A percentile compares a stretch with the other conserved stretches of the same genome.
These are phyloP conservation scores for Anadara kagoshimensis DNA, from an alignment of 1,140 invertebrate species.

Conservation along the genomic window DNA sequence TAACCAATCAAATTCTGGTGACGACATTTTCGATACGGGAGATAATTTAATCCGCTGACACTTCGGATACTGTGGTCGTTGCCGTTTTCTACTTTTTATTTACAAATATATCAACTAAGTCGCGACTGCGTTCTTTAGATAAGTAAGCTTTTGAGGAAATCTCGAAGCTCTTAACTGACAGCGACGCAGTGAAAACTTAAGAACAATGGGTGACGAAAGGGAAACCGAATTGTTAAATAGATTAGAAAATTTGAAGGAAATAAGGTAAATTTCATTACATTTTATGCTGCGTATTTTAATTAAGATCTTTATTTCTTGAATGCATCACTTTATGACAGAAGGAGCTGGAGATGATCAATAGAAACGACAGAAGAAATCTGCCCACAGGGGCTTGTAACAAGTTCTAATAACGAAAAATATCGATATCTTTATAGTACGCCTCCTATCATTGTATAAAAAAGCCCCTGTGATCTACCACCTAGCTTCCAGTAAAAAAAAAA, in stretches of 20 bases:
- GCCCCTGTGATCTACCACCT: neutral
- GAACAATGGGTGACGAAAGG: conserved; percentile 21
- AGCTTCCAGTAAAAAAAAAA: neutral
- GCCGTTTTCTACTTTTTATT: no score
- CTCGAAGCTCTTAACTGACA: no score
- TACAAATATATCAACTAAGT: no score
- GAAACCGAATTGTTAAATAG: conserved; percentile 22
- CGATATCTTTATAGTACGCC: no score
- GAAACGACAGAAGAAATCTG: neutral
- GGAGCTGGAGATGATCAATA: neutral
- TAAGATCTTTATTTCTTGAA: neutral
- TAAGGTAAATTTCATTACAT: neutral
- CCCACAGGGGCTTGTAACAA: neutral
- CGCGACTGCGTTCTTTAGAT: no score
- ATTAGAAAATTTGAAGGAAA: conserved; percentile 25
- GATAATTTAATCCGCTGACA: no score
- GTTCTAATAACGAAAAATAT: no score
- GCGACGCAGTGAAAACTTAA: neutral
- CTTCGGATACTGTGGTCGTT: no score
- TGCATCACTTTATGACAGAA: neutral
- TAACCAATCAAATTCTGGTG: no score
- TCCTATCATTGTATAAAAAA: neutral
- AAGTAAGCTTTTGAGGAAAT: no score
- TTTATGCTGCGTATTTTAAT: neutral
- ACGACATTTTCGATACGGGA: no score